A percentile compares a stretch with the other conserved stretches of the same genome.
These are phyloP conservation scores for Apeltes quadracus DNA, from an alignment of 2,113 vertebrate species.

Conservation along the genomic window DNA sequence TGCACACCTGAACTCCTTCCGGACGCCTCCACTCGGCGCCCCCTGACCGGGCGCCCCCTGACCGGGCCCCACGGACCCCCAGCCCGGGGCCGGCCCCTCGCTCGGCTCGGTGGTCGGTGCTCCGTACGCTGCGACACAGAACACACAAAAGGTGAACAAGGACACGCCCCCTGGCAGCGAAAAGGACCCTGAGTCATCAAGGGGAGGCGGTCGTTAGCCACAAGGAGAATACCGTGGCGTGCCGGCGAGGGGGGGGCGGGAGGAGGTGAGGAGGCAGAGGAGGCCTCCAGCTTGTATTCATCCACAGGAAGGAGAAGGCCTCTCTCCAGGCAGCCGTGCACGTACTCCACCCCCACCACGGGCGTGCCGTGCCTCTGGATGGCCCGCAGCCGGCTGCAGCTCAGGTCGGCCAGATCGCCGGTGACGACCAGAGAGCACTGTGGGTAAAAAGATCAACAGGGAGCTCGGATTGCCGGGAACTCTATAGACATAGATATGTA, in stretches of 20 bases:
- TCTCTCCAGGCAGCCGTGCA: conserved; percentile 80
- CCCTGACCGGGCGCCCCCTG: background rate
- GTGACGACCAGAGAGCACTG: conserved; percentile 86
- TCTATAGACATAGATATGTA: too few species aligned
- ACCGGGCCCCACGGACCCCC: background rate
- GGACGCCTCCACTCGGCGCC: background rate
- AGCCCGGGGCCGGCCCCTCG: background rate
- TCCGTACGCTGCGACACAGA: conserved; percentile 6
- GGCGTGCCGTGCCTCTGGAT: conserved; percentile 77
- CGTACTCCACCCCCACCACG: conserved; percentile 79
- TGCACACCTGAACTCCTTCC: conserved; percentile 66
- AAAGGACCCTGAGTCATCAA: too few species aligned
- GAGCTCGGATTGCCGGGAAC: too few species aligned
- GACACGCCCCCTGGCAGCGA: background rate
- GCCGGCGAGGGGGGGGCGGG: background rate
- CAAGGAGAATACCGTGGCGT: conserved; percentile 39
- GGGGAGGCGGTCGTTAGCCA: background rate
- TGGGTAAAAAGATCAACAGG: conserved; percentile 17
- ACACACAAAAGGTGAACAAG: background rate
- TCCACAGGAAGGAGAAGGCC: conserved; percentile 72
- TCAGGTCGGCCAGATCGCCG: conserved; percentile 74
- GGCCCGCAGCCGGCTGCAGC: conserved; percentile 72
- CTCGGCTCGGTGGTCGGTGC: background rate
- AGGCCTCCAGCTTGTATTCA: conserved; percentile 52
- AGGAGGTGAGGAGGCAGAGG: background rate